phyloP scores from a whole-genome alignment of 2,113 vertebrate species.

The Oreochromis spilurus region DNA sequence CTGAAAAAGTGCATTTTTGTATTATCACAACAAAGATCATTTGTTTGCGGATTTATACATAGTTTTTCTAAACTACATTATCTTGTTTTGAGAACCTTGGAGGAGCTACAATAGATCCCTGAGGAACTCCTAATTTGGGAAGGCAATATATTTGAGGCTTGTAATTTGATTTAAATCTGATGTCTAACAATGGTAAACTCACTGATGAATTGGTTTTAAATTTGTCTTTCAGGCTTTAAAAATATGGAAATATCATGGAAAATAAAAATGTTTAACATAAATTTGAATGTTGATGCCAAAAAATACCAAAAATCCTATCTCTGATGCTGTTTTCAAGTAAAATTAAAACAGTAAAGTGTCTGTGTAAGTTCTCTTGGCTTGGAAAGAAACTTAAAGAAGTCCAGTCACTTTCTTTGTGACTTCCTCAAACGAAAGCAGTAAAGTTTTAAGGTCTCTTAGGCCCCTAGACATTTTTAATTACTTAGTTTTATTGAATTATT shows the following conservation, averaged over 20 bases:
- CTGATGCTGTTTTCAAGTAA: not conserved
- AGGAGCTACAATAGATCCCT: not conserved
- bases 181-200: not conserved
- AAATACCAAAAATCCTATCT: not conserved
- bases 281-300: not conserved
- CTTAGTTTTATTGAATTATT: accelerated
- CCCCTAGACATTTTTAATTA: not conserved
- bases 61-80: not conserved
- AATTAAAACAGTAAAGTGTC: not conserved
- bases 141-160: not conserved
- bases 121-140: not conserved
- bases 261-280: not conserved
- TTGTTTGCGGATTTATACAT: not conserved
- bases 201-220: not conserved
- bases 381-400: not conserved
- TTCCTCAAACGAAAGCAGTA: not conserved
- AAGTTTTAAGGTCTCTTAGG: not conserved
- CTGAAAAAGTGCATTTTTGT: not conserved
- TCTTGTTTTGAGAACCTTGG: not conserved
- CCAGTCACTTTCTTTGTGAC: not conserved
- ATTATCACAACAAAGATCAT: accelerated
- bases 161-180: not conserved
- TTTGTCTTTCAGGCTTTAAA: not conserved
- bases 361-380: not conserved
- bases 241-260: not conserved